Percentiles rank a stretch among this genome's conserved stretches.
Conservation (phyloP, 2,113 vertebrate species). For the Talpa occidentalis region DNA sequence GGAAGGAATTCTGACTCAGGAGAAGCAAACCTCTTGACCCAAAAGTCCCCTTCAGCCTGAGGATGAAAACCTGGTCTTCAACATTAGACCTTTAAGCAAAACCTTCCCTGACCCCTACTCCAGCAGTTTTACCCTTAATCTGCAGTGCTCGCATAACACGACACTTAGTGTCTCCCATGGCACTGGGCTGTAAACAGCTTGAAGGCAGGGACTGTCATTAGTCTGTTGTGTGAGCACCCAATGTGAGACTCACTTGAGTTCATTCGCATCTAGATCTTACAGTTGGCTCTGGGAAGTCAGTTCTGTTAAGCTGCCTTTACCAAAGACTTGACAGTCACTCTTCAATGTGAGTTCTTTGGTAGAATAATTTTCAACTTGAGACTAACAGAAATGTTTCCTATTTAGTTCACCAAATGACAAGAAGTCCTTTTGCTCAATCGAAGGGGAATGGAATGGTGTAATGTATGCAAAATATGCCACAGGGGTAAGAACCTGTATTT, state of each 20-base stretch:
- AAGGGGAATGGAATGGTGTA: slow-evolving; percentile 99
- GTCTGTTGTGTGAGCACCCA: neutral
- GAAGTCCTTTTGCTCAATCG: slow-evolving; percentile 97
- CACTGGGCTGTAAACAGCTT: neutral
- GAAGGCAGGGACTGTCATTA: neutral
- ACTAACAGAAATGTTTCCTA: slow-evolving; percentile 56
- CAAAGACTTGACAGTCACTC: neutral
- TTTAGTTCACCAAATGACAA: slow-evolving; percentile 96
- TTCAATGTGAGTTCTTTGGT: neutral
- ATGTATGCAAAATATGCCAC: slow-evolving; percentile 96
- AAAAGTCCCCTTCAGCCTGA: neutral
- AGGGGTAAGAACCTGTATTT: slow-evolving; percentile 89
- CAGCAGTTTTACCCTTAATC: neutral
- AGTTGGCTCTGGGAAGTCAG: neutral
- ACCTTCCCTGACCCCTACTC: neutral
- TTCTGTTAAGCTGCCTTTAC: neutral
- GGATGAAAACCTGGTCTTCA: neutral
- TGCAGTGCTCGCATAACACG: neutral
- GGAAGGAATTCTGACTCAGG: neutral
- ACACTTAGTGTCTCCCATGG: neutral
- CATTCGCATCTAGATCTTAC: neutral
- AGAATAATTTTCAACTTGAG: neutral
- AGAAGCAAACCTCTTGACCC: neutral
- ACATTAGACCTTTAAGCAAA: neutral
- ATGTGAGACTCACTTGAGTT: neutral